Conservation (phyloP, 2,888 invertebrate species). For the Maniola hyperantus region DNA sequence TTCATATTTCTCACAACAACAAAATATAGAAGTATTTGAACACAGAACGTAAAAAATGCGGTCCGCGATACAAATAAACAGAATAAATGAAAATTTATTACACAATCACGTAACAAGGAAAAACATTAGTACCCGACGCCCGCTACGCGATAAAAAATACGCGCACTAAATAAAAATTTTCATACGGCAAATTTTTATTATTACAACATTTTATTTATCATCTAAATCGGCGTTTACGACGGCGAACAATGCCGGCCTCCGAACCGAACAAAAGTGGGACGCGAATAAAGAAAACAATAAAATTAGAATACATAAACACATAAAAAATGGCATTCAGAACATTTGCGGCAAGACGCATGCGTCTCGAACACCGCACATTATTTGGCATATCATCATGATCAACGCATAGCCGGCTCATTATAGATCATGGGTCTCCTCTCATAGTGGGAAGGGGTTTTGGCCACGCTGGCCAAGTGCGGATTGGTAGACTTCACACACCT, state of each 20-base stretch:
- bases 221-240: conserved; percentile 82
- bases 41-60: conserved; percentile 26
- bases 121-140: conserved; percentile 40
- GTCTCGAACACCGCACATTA: conserved; percentile 54
- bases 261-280: conserved; percentile 82
- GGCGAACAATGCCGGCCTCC: conserved; percentile 78
- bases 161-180: conserved; percentile 48
- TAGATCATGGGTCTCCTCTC: too few species aligned
- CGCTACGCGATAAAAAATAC: conserved; percentile 44
- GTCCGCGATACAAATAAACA: conserved; percentile 33
- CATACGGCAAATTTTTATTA: conserved; percentile 52
- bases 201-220: conserved; percentile 81
- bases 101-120: conserved; percentile 39
- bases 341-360: conserved; percentile 66
- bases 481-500: too few species aligned
- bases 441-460: too few species aligned
- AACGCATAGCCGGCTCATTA: too few species aligned
- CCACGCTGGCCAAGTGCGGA: too few species aligned
- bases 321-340: conserved; percentile 77
- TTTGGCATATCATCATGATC: too few species aligned
- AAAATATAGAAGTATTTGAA: not conserved
- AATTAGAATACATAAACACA: conserved; percentile 83
- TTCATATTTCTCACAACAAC: not conserved
- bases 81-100: conserved; percentile 39
- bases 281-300: conserved; percentile 83